These are phyloP conservation scores for Trinorchestia longiramus DNA, from an alignment of 1,140 invertebrate species.

Conservation along the genomic window DNA sequence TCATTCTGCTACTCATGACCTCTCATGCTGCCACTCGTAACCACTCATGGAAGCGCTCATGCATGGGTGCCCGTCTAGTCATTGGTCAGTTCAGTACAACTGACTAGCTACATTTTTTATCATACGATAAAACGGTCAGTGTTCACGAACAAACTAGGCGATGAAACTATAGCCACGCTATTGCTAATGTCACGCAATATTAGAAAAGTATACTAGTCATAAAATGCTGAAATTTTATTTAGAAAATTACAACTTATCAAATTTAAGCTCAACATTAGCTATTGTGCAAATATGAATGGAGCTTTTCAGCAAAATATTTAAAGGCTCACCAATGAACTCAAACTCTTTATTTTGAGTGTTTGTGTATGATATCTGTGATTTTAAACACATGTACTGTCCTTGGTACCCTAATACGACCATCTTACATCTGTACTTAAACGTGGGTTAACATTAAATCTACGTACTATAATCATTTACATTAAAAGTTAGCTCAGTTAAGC, in stretches of 20 bases:
- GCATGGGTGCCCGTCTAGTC: neutral
- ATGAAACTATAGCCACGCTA: neutral
- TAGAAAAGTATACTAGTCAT: neutral
- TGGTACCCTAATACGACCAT: too few relatives aligned
- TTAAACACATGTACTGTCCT: too few relatives aligned
- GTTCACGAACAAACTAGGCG: neutral
- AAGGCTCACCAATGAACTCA: too few relatives aligned
- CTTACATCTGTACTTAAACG: too few relatives aligned
- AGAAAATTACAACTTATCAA: neutral
- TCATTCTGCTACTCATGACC: slow-evolving; percentile 27
- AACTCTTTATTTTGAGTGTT: too few relatives aligned
- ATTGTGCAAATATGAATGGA: neutral
- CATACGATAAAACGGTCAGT: neutral
- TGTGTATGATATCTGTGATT: too few relatives aligned
- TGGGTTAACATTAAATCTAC: neutral
- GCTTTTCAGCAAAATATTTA: neutral
- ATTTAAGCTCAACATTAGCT: neutral
- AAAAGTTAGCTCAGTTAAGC: neutral
- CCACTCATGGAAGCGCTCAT: neutral
- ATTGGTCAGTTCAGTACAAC: neutral
- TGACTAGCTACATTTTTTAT: neutral
- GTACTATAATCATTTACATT: neutral
- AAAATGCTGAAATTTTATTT: neutral
- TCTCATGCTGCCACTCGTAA: neutral
- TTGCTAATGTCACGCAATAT: neutral